Base-by-base conservation (phyloP, 2,888 invertebrate species). In the Punctoribates punctum region DNA sequence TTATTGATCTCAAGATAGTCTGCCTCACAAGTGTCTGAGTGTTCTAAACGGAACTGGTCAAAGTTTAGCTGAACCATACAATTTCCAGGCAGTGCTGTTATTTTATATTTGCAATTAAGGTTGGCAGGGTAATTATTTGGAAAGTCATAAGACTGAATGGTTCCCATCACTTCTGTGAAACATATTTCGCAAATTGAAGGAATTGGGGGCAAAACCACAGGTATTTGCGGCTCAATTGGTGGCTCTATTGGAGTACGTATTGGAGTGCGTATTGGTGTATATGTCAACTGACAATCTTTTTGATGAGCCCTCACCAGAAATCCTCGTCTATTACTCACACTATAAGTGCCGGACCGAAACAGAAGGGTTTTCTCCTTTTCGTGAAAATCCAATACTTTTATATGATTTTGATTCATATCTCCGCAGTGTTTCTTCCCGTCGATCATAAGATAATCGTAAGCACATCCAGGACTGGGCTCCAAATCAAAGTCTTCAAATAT, bases 1-100 rank as follows among this genome's bases (percentile, higher is more conserved):
- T 81, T 80, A 48, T 80, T 80, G 23, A 81, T 78, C 42, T 79
- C 78, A 46, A 81, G 57, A 60, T 80, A 81, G 65, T 81, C 81
- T 2, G 75, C 73, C 13, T 75, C 76, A 48, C 81, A 81, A 65
- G 77, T 78, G 9, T 74, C 65, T 0, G 78, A 76, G 9, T 78
- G 70, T 11, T 80, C 79, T 0, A 81, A 75, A 4, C 77, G 70
- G 57, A 81, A 81, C 42, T 80, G 79, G n/a, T 80, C 78, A 62
- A 81, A 81, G 15, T 79, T 79, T 23, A 81, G 74, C n/a, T 80
- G 77, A 8, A 81, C 79, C 17, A 78, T 73, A 73, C 81, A 81
- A 73, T 78, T 76, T 38, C 79, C 80, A 3, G 80, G 80, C 25
- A 78, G 75, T 4, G 78, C 79, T 42, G 77, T 77, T 54, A 81